Conservation (phyloP, 1,140 invertebrate genomes). For the Coptotermes formosanus region DNA sequence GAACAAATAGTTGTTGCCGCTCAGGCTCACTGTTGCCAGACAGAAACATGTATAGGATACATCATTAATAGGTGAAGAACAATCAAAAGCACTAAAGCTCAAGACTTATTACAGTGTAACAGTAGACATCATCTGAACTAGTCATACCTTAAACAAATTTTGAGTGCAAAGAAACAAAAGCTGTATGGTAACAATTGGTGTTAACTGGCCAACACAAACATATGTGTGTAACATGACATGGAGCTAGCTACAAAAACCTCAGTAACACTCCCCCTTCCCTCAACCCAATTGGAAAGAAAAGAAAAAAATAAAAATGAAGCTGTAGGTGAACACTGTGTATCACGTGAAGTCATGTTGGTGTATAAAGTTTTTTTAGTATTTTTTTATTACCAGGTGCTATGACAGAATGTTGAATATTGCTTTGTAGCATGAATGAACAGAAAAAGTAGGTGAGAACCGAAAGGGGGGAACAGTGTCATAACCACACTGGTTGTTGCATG, state of each 20-base stretch:
- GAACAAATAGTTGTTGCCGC: not conserved
- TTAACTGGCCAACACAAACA: slow-evolving; percentile 9
- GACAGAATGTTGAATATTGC: slow-evolving; percentile 32
- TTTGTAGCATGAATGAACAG: slow-evolving; percentile 33
- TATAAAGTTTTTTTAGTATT: slow-evolving; percentile 36
- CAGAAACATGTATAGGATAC: slow-evolving; percentile 1
- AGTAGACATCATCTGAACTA: slow-evolving; percentile 20
- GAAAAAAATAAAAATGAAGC: not conserved
- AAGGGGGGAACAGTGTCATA: not conserved
- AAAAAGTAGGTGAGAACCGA: slow-evolving; percentile 5
- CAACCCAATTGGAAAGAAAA: not conserved
- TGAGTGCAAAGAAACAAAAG: slow-evolving; percentile 15
- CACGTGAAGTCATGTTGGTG: slow-evolving; percentile 34
- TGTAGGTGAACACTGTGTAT: slow-evolving; percentile 26
- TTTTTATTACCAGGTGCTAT: slow-evolving; percentile 37
- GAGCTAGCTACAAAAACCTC: not conserved
- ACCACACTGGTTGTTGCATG: slow-evolving; percentile 6
- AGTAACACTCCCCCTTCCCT: not conserved
- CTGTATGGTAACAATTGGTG: slow-evolving; percentile 8
- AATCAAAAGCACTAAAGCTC: slow-evolving; percentile 32
- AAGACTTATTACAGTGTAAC: slow-evolving; percentile 24
- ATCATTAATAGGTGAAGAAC: slow-evolving; percentile 31
- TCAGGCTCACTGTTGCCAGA: slow-evolving; percentile 3
- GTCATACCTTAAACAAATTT: not conserved
- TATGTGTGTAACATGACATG: not conserved